Conservation (phyloP, 53 echinoderm and acorn worm species). For the Paracentrotus lividus region DNA sequence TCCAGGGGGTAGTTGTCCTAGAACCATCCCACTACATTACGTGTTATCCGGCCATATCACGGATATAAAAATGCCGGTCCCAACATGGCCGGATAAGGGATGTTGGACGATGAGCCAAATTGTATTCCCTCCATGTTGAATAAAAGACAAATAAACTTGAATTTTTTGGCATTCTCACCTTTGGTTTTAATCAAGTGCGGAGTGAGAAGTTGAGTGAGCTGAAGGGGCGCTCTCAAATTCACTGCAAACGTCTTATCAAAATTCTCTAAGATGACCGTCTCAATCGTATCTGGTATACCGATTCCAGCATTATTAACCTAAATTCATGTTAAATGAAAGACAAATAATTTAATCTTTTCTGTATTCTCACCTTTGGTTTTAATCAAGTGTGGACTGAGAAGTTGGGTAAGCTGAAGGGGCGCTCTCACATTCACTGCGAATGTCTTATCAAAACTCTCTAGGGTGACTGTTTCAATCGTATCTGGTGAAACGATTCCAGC, state of each 20-base stretch:
- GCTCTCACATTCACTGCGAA: conserved; percentile 83
- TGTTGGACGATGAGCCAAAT: too few species aligned
- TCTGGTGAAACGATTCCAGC: conserved; percentile 75
- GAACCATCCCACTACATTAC: too few species aligned
- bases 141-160: too few species aligned
- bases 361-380: conserved; percentile 84
- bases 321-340: too few species aligned
- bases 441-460: conserved; percentile 73
- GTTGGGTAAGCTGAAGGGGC: conserved; percentile 73
- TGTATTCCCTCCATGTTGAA: too few species aligned
- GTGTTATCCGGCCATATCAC: too few species aligned
- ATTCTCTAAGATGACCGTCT: conserved; percentile 53
- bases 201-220: conserved; percentile 70
- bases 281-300: conserved; percentile 61
- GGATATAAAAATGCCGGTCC: too few species aligned
- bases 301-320: conserved; percentile 89
- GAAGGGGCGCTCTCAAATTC: conserved; percentile 80
- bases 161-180: too few species aligned
- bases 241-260: conserved; percentile 76
- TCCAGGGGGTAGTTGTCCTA: too few species aligned
- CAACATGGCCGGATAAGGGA: too few species aligned
- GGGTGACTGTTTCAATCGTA: conserved; percentile 64
- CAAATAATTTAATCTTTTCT: too few species aligned
- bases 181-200: conserved; percentile 82
- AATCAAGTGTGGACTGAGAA: conserved; percentile 78